Base-by-base conservation (phyloP, 2,888 invertebrate species). In the Acanthosepion pharaonis region DNA sequence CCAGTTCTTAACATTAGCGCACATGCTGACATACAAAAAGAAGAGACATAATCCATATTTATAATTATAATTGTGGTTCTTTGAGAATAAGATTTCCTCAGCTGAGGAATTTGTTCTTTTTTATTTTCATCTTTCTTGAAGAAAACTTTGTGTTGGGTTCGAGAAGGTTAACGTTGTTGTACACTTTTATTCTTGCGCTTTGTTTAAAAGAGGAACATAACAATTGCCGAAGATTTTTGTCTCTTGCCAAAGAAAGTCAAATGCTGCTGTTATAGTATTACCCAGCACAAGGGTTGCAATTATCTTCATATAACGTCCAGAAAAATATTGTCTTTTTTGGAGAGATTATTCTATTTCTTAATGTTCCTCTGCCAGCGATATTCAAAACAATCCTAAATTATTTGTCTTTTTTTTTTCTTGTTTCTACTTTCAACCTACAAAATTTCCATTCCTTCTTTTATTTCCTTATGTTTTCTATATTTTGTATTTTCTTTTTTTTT, bases 41-140 rank as follows among this genome's bases (percentile, higher is more conserved):
- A 78, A 78, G 15, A 78, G 78, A n/a, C 78, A 33, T 78, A 33
- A 78, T 78, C 78, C 78, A 78, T 78, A 78, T 78, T 78, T 78
- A 78, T 78, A 78, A 78, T 78, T 78, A 78, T 78, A 78, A 78
- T 78, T 78, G 78, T 33, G 15, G 78, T 78, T 78, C 78, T 78
- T 64, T 15, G 9, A 78, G 78, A 78, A 3, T 78, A 78, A 78
- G 78, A n/a, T 78, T 78, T n/a, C 78, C 18, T 18, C 33, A 78
- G 11, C 78, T 11, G 33, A 33, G 78, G 33, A 15, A 33, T 5
- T n/a, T 78, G 15, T 78, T 78, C n/a, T 15, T 78, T 28, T 78
- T n/a, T 78, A 15, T 78, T 59, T 59, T 59, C 6, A 59, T 59
- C 59, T 59, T 59, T 59, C 59, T 23, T 59, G 23, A 59, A 59